Base-by-base conservation (phyloP, 37 sponge, comb jelly and placozoan species). In the Beroe forskalii region DNA sequence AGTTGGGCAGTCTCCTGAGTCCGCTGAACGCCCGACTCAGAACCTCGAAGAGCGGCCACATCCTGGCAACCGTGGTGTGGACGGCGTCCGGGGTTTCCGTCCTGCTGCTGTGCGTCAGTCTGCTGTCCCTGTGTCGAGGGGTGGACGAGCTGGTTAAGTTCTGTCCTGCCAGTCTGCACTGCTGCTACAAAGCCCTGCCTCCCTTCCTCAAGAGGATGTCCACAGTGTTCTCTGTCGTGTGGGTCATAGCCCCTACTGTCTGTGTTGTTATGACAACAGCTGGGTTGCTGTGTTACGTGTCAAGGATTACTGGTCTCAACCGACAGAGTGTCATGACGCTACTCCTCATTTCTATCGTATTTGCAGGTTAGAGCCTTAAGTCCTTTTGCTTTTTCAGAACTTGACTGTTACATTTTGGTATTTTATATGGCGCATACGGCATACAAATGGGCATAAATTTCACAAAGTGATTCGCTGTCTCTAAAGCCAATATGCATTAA, bases 1-100 rank as follows among this genome's bases (percentile, higher is more conserved):
- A 64, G 66, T 28, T 64, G 31, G 31, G 30, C 30, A 64, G 30
- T 64, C 66, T 64, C 66, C 66, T 64, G 24, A 64, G 66, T 27
- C 66, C 66, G 4, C 66, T 64, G 24, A 64, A 64, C 25, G 66
- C 66, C 66, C 66, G 25, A 23, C 3, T 64, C 20, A 8, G 66
- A 27, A 64, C 24, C 31, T 22, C 4, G 31, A 64, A 64, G 66
- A 48, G 55, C 12, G 55, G 55, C 12, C 55, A 48, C 55, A 48
- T 48, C 55, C 55, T 48, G 12, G 55, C 55, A 17, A 12, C 55
- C 12, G 55, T 48, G 12, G 55, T 48, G 55, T 48, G 55, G 55
- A 48, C 55, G 12, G 55, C 55, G 12, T 48, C 55, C 12, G 55
- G 55, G 12, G 12, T 48, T 17, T 48, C 55, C 12, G 55, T 48